Base-by-base conservation (phyloP, 2,797 vertebrate genomes). In the Poeciliopsis gracilis region DNA sequence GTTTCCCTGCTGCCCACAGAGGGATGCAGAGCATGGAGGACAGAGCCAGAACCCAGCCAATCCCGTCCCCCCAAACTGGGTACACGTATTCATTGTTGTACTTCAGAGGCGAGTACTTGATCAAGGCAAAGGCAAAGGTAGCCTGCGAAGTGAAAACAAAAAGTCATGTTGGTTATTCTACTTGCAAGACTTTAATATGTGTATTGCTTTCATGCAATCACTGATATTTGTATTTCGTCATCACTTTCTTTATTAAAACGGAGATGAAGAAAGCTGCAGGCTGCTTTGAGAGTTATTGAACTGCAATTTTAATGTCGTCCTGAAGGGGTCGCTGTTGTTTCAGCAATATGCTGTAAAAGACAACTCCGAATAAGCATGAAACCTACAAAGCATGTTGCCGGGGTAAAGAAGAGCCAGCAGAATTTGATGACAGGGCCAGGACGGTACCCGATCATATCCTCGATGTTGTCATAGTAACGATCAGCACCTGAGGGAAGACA, bases 61-160 rank as follows among this genome's bases (percentile, higher is more conserved):
- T 84, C 4, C 92, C 96, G 15, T 99, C 94, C 0, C 97, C 98
- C 98, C 98, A 99, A 97, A 97, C 98, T 0, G 98, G 98, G 78
- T 99, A 99, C 8, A 94, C 94, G 0, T 99, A 99, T 71, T 96
- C 97, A 89, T 98, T 98, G 90, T 99, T 99, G 94, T 99, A 99
- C 47, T 98, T 98, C 84, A 99, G 88, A 0, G 98, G 98, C 0
- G 97, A 97, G 73, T 99, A 98, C 90, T 99, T 98, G 90, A 99
- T 96, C 92, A 99, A 81, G 76, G 98, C 97, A 86, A 99, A 99
- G 28, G 97, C 91, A 90, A 99, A 99, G 0, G 98, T 99, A 69
- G 96, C 97, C 98, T 99, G 89, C 15, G 20, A 55, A 23, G 33
- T n/a, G 53, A 20, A 72, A 59, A 43, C 18, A 45, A 12, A 45